These are phyloP conservation scores for Talpa occidentalis DNA, from an alignment of 2,113 vertebrate genomes.

Conservation along the genomic window DNA sequence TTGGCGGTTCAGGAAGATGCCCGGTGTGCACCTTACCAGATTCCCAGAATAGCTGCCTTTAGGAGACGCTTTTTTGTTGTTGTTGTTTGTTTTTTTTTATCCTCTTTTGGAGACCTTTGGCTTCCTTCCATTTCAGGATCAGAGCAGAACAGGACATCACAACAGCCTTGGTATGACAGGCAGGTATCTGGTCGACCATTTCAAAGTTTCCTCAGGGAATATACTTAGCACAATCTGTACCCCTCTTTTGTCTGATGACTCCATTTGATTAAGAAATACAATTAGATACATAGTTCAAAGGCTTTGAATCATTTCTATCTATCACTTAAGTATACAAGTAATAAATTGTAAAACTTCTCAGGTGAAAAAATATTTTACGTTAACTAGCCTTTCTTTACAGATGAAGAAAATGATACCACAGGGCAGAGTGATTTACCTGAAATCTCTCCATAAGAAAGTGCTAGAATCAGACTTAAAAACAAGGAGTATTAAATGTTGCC, in stretches of 20 bases:
- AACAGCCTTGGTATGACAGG: not conserved
- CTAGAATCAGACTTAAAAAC: not conserved
- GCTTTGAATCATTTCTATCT: not conserved
- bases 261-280: not conserved
- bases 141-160: not conserved
- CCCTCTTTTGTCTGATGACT: not conserved
- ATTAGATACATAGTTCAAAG: not conserved
- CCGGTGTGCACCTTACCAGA: not conserved
- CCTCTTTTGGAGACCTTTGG: not conserved
- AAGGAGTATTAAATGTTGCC: not conserved
- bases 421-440: not conserved
- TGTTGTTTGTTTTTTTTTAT: not conserved
- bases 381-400: not conserved
- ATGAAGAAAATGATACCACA: not conserved
- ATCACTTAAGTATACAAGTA: not conserved
- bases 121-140: constrained; percentile 13
- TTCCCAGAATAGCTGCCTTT: constrained; percentile 49
- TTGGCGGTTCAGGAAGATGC: not conserved
- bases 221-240: not conserved
- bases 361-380: not conserved
- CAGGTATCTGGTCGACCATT: not conserved
- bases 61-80: not conserved
- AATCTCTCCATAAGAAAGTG: not conserved
- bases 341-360: not conserved
- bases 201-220: not conserved